Evolutionary conservation across 1,140 invertebrate species (phyloP).

Genomic region (Mamestra configurata): DNA sequence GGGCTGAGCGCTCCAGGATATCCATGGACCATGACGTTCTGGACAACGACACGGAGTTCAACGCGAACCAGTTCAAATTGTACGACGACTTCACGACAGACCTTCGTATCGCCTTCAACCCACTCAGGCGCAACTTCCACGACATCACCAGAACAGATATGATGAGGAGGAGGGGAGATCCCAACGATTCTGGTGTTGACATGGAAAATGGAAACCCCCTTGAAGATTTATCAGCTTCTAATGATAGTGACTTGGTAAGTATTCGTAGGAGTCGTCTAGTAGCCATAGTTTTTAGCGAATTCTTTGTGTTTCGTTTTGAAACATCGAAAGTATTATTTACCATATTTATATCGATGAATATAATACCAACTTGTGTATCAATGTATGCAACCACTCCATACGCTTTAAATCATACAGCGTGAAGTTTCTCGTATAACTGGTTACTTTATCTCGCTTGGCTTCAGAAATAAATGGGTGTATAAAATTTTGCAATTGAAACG

Average conservation of each 20-base stretch:
- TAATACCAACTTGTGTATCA: background rate
- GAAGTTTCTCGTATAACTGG: conserved; percentile 26
- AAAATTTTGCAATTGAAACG: conserved; percentile 5
- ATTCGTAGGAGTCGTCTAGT: conserved; percentile 23
- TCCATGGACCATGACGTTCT: conserved; percentile 68
- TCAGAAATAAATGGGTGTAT: conserved; percentile 1
- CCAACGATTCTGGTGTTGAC: conserved; percentile 83
- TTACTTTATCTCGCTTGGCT: conserved; percentile 31
- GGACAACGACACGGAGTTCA: conserved; percentile 84
- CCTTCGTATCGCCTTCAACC: conserved; percentile 78
- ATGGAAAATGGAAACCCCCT: conserved; percentile 82
- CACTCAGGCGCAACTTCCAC: conserved; percentile 74
- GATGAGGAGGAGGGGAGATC: conserved; percentile 68
- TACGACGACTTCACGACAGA: conserved; percentile 84
- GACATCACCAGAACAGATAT: conserved; percentile 69
- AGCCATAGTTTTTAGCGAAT: background rate
- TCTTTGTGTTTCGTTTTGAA: background rate
- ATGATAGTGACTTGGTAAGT: conserved; percentile 84
- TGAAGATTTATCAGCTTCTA: conserved; percentile 71
- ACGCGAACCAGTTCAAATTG: conserved; percentile 83
- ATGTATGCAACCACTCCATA: conserved; percentile 11
- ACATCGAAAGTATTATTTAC: background rate
- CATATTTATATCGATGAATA: background rate
- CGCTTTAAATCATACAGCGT: conserved; percentile 20
- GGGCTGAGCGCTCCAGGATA: conserved; percentile 62